Conservation (phyloP, 1,140 invertebrate genomes). For the Camponotus vicinus region DNA sequence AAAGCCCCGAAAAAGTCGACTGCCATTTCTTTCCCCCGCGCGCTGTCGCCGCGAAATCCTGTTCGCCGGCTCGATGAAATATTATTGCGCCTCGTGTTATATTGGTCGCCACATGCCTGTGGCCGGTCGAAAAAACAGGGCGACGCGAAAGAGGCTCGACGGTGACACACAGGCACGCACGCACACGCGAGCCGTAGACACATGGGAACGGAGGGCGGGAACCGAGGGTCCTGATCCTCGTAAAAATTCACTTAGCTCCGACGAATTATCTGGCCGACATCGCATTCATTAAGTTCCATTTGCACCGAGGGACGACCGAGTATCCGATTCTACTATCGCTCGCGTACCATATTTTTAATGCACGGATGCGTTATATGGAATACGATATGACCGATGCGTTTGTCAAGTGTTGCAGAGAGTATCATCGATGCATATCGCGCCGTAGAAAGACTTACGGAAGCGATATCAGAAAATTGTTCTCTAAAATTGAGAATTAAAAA, state of each 20-base stretch:
- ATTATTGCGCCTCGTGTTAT: constrained; percentile 74
- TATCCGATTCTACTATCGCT: neutral
- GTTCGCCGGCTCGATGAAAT: constrained; percentile 78
- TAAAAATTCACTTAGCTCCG: constrained; percentile 74
- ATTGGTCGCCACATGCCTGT: constrained; percentile 44
- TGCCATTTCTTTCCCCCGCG: constrained; percentile 18
- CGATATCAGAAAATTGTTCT: too few relatives aligned
- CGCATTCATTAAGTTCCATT: constrained; percentile 71
- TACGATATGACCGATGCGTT: constrained; percentile 25
- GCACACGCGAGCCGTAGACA: constrained; percentile 1
- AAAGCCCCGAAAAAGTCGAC: constrained; percentile 8
- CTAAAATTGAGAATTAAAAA: too few relatives aligned
- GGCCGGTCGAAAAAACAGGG: constrained; percentile 28
- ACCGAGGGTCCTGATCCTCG: constrained; percentile 50
- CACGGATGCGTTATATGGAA: constrained; percentile 10
- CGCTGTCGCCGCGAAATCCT: constrained; percentile 70
- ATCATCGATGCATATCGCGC: neutral
- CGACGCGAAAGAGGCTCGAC: constrained; percentile 5
- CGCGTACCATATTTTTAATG: constrained; percentile 20
- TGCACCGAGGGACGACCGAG: constrained; percentile 48
- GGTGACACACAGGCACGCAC: neutral
- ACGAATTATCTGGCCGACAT: constrained; percentile 69
- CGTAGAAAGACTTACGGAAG: neutral
- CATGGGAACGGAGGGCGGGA: constrained; percentile 43
- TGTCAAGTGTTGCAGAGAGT: neutral